Evolutionary conservation across 37 sponge, comb jelly and placozoan genomes (phyloP).

Genomic region (Hormiphora californensis): DNA sequence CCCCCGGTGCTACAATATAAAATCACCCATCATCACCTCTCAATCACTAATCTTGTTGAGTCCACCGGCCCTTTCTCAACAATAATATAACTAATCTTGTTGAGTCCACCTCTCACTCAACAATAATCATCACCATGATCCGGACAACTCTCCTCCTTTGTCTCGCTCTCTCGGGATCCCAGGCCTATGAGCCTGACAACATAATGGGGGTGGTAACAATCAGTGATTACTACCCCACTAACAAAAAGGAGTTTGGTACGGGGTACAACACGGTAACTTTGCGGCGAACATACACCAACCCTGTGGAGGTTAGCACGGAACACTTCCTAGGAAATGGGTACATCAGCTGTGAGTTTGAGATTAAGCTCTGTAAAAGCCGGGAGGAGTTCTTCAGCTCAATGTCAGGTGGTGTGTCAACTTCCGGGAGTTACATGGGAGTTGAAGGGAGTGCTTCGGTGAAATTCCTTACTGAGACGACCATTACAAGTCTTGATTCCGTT

Average conservation of each 20-base stretch:
- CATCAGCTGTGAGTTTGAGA: neutral
- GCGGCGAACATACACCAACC: neutral
- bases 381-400: neutral
- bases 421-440: neutral
- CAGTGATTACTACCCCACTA: neutral
- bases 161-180: too few species aligned
- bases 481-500: neutral
- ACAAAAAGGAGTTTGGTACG: neutral
- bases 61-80: too few species aligned
- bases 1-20: too few species aligned
- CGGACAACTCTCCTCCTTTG: too few species aligned
- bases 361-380: neutral
- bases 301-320: neutral
- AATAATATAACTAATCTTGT: too few species aligned
- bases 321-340: neutral
- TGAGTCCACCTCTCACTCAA: too few species aligned
- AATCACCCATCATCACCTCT: too few species aligned
- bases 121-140: too few species aligned
- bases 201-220: neutral
- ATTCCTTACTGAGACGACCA: conserved; percentile 4
- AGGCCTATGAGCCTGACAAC: too few species aligned
- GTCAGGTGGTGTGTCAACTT: neutral
- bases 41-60: too few species aligned
- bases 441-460: conserved; percentile 2
- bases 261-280: conserved; percentile 8